Base-by-base conservation (phyloP, 2,888 invertebrate species). In the Caenorhabditis becei region DNA sequence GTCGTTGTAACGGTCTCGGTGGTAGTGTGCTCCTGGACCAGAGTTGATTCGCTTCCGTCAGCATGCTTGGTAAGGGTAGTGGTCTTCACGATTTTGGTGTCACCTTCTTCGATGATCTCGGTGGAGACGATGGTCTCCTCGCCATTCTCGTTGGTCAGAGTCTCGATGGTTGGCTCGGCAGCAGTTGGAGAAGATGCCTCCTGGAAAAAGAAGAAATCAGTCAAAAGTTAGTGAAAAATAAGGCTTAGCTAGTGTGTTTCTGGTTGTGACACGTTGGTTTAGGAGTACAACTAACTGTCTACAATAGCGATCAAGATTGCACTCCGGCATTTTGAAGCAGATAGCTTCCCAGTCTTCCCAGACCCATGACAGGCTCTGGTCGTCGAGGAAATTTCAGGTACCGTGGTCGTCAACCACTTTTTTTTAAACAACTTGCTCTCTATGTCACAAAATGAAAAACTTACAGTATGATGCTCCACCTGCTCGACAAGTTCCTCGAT, bases 41-140 rank as follows among this genome's bases (percentile, higher is more conserved):
- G 20, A 2, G 80, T 83, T 0, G 80, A 77, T 32, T 85, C 85
- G 16, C 63, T 72, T 44, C 83, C 85, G 63, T 85, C 85, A 1
- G 80, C 74, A 47, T 85, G 85, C 41, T 82, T 82, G 0, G 83
- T 85, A 14, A 83, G 69, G 2, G 83, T 83, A 8, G 83, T 83
- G 5, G 83, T 83, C 20, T 79, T 77, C 10, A 83, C 35, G 10
- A 63, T 80, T n/a, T 44, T 59, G 10, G 78, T 77, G 23, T 78
- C 81, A 8, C 77, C 83, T 14, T 83, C 75, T 8, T 82, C 77
- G 23, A 77, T 80, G 53, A 82, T 66, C 51, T 84, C 84, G 8
- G 80, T 84, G 0, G 82, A 82, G 16, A 82, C 82, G 32, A 75
- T 69, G 3, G 78, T 80, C 41, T 80, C 78, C 35, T 84, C 84